These are phyloP conservation scores for Syngnathus floridae DNA, from an alignment of 2,113 vertebrate species.

Conservation along the genomic window DNA sequence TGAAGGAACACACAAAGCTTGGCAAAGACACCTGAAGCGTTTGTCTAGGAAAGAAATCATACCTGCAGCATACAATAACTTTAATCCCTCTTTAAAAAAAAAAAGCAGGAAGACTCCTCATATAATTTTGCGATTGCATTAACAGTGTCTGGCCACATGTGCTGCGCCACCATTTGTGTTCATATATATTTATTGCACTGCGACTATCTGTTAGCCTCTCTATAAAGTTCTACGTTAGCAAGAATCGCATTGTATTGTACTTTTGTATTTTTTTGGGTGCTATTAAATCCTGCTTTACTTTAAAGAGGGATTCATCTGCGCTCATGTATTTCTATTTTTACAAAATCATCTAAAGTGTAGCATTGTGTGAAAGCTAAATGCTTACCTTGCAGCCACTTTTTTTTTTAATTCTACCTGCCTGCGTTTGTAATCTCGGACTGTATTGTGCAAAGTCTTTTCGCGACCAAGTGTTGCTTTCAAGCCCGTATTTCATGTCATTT, in stretches of 20 bases:
- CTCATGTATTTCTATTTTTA: conserved; percentile 24
- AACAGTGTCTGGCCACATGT: too few species aligned
- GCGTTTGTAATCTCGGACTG: conserved; percentile 34
- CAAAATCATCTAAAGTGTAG: conserved; percentile 39
- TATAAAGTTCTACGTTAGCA: too few species aligned
- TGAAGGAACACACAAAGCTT: conserved; percentile 19
- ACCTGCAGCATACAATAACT: conserved; percentile 51
- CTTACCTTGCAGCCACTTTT: conserved; percentile 48
- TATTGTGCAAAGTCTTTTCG: conserved; percentile 39
- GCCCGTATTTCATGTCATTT: conserved; percentile 25
- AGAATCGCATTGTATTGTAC: too few species aligned
- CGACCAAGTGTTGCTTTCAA: conserved; percentile 41
- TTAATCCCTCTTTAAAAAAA: conserved; percentile 63
- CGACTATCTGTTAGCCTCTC: too few species aligned
- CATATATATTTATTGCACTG: too few species aligned
- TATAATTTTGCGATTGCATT: neutral
- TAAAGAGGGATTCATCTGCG: conserved; percentile 62
- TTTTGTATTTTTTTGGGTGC: neutral
- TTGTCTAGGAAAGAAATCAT: conserved; percentile 31
- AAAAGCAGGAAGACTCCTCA: neutral
- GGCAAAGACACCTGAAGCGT: conserved; percentile 40
- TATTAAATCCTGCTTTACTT: conserved; percentile 42
- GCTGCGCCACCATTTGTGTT: too few species aligned
- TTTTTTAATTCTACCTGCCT: conserved; percentile 50
- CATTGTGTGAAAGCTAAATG: conserved; percentile 15